Evolutionary conservation across 2,797 vertebrate species (phyloP), one percentile per base, ranked within the genome.

Genomic region (Gymnothorax javanicus): DNA sequence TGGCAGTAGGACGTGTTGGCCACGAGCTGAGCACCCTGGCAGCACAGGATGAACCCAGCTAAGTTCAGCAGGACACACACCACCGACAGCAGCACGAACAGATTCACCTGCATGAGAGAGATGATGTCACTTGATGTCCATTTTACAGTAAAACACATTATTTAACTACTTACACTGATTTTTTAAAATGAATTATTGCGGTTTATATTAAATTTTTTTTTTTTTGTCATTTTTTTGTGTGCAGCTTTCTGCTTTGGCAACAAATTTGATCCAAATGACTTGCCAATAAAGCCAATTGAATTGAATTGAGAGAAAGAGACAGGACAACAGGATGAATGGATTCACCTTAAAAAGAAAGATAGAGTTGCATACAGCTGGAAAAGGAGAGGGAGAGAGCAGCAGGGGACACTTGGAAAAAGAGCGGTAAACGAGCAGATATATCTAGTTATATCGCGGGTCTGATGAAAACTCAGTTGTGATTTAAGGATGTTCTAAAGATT

Each of bases 21-120:
- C 73, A 98, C 95, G 93, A 97, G 96, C 82, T 96, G 96, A 88
- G 97, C 92, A 82, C 96, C 96, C 94, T 98, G 96, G 91, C 95
- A 97, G 93, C 95, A 97, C 6, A 98, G 92, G 91, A 97, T 95
- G 93, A 98, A 97, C 89, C 96, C 97, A 58, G 96, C 94, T 89
- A 97, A 91, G 87, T 96, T 97, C 86, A 98, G 94, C 85, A 98
- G 95, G 88, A 98, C 95, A 90, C 96, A 97, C 67, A 96, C 93
- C 91, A 97, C 86, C 11, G 96, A 98, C 58, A 98, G 94, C 90
- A 97, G 91, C 88, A 97, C 93, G 75, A 97, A 98, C 0, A 98
- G 93, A 88, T 97, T 97, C 79, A 96, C 96, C 97, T 98, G 93
- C 86, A 94, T 94, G 0, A 75, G 89, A 87, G 27, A 59, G 69